Evolutionary conservation across 2,888 invertebrate genomes (phyloP).

Genomic region (Dryococelus australis): DNA sequence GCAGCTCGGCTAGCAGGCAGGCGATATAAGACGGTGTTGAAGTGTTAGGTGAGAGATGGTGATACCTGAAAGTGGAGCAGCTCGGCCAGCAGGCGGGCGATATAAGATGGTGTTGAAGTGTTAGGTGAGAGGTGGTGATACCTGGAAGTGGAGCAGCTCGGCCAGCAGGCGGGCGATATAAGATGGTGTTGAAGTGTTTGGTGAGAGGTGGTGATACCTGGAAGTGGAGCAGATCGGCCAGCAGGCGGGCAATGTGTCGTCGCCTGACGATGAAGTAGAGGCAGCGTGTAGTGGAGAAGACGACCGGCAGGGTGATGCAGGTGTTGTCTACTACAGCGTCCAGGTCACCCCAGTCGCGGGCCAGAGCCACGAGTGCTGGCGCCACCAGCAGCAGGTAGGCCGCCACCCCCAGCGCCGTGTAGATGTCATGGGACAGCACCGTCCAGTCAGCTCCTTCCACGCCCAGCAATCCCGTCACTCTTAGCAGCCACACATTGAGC

Average conservation of each 20-base stretch:
- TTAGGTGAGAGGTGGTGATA: neutral
- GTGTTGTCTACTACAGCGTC: conserved; percentile 5
- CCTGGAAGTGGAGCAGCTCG: conserved; percentile 54
- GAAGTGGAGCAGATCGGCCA: conserved; percentile 58
- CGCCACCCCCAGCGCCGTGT: neutral
- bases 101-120: no score
- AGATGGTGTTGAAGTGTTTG: no score
- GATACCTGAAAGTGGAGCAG: no score
- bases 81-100: no score
- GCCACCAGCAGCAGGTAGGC: neutral
- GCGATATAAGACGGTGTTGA: no score
- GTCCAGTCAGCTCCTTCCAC: no score
- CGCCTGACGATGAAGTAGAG: conserved; percentile 60
- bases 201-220: neutral
- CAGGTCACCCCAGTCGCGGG: neutral
- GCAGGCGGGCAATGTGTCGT: conserved; percentile 61
- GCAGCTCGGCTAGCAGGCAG: no score
- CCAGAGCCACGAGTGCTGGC: neutral
- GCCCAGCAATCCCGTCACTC: no score
- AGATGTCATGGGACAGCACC: no score
- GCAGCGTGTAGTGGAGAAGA: conserved; percentile 48
- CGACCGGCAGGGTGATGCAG: neutral
- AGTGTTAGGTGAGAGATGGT: no score
- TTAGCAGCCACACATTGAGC: no score
- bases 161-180: conserved; percentile 63